phyloP scores from a whole-genome alignment of 2,888 invertebrate species.

The Polydrusus tereticollis region DNA sequence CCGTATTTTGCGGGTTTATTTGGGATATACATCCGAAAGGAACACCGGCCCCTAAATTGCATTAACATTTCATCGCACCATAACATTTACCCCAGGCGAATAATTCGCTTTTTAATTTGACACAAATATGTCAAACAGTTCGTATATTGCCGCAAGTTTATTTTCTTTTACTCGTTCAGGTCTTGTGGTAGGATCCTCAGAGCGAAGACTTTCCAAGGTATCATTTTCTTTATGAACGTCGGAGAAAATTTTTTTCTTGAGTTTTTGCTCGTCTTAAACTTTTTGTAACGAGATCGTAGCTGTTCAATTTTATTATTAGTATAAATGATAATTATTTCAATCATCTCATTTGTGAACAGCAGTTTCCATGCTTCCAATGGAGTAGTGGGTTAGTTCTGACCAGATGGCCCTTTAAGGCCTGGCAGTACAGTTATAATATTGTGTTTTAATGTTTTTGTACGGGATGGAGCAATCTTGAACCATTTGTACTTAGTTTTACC shows the following conservation, averaged over 20 bases:
- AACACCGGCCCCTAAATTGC: background rate
- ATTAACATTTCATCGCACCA: background rate
- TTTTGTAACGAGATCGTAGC: background rate
- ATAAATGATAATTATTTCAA: background rate
- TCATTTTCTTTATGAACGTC: background rate
- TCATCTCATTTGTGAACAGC: background rate
- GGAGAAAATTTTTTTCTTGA: background rate
- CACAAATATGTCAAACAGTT: no score
- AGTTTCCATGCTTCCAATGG: conserved; percentile 1
- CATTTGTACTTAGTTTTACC: background rate
- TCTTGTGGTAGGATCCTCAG: no score
- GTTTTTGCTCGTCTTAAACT: background rate
- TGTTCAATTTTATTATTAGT: background rate
- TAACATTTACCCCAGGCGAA: no score
- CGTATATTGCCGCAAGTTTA: no score
- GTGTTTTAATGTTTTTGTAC: background rate
- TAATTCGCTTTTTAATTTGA: no score
- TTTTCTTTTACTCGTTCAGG: no score
- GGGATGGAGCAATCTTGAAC: background rate
- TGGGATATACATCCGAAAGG: background rate
- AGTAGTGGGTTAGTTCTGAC: background rate
- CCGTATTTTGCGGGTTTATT: background rate
- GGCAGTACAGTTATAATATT: conserved; percentile 10
- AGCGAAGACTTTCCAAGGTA: no score
- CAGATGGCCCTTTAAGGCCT: background rate